Base-by-base conservation (phyloP, 2,797 vertebrate genomes). In the Okamejei kenojei region DNA sequence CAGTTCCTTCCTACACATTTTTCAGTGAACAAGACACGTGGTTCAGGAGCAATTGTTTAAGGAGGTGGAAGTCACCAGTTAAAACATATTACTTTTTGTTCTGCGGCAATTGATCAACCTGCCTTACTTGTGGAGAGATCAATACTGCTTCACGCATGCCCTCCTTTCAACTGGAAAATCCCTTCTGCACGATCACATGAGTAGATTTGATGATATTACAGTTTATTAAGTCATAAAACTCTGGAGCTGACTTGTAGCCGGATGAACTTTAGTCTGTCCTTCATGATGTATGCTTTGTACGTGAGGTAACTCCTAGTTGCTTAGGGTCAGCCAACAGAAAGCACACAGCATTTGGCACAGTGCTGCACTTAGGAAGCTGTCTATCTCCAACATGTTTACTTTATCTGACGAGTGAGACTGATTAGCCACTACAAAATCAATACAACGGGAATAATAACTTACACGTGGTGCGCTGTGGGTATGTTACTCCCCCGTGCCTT, bases 351-450 rank as follows among this genome's bases (percentile, higher is more conserved):
- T 92, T 92, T 92, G 90, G 90, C 90, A 45, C 90, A 92, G 73
- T n/a, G 13, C 38, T 92, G 65, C 90, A 92, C 73, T 92, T 92
- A 92, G 90, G 90, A 92, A 92, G 90, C 90, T 76, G 90, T 92
- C 90, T 76, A 92, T 92, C 73, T 92, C 23, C 90, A 92, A 45
- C 11, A 23, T 92, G 90, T 92, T 92, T 92, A 92, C 90, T 92
- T 92, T 76, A 8, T 74, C 71, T 76, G 73, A 76, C 38, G 45
- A 71, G 68, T 38, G 90, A 92, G 90, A 76, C 90, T 92, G 90
- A 92, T 92, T 92, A 92, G 38, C 90, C 90, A 92, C 38, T 76
- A 74, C 90, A 92, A 92, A 92, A 92, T 92, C 90, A 92, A 92
- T 92, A 76, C 32, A 32, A 92, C 71, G 58, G 38, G 35, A 74